Conservation (phyloP, 2,797 vertebrate genomes). For the Hemitrygon akajei region DNA sequence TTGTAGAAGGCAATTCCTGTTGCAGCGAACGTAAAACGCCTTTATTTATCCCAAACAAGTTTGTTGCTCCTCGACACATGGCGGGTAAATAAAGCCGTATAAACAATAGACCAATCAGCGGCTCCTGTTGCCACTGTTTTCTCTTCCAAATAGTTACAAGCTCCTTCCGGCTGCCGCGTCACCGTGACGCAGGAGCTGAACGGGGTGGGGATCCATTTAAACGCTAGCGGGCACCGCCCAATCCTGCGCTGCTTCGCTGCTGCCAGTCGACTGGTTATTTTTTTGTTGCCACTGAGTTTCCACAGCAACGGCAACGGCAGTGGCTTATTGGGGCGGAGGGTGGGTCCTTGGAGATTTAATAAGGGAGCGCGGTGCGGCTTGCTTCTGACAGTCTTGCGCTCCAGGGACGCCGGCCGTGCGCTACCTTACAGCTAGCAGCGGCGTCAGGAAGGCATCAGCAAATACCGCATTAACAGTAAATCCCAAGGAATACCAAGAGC, state of each 20-base stretch:
- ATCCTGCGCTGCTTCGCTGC: neutral
- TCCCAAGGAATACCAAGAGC: neutral
- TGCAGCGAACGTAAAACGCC: conserved; percentile 41
- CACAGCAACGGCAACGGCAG: neutral
- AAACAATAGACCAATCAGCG: conserved; percentile 41
- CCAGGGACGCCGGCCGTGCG: conserved; percentile 26
- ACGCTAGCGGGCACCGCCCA: neutral
- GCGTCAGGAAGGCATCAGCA: neutral
- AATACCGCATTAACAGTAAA: neutral
- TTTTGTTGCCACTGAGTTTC: neutral
- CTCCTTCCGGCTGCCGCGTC: neutral
- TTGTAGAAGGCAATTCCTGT: neutral
- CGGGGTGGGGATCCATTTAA: neutral
- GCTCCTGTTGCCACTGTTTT: conserved; percentile 51
- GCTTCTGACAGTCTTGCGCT: conserved; percentile 1
- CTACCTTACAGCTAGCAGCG: neutral
- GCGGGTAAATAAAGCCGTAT: conserved; percentile 28
- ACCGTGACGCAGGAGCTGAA: neutral
- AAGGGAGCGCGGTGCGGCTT: conserved; percentile 13
- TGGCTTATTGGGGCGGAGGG: neutral
- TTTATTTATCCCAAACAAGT: conserved; percentile 50
- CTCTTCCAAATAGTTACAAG: conserved; percentile 59
- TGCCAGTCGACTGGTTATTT: neutral
- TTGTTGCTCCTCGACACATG: conserved; percentile 42
- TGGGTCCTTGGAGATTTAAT: conserved; percentile 25